Evolutionary conservation across 2,888 invertebrate genomes (phyloP), one percentile per base, ranked within the genome.

Genomic region (Caenorhabditis macrosperma): DNA sequence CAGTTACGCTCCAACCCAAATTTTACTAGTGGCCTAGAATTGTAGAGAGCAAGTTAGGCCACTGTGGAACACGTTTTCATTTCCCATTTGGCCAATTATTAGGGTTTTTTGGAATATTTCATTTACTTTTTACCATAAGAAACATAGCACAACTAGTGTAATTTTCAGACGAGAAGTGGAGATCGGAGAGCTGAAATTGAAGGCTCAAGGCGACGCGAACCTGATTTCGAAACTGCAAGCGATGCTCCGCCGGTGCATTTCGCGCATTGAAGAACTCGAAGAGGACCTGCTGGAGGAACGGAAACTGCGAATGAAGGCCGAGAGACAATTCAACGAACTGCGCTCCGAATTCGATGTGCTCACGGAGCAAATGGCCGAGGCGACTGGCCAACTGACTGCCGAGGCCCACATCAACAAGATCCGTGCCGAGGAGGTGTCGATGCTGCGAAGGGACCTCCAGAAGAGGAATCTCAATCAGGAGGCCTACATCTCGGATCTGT

Each of bases 391-490:
- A 91, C 97, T 98, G 88, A 95, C 96, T 61, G 97, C 97, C 88
- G 97, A 97, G 63, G 79, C 85, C 24, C 88, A 88, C 67, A 69
- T 88, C 50, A 88, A 88, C 68, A 87, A 86, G 57, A 54, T 83
- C 17, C 80, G 86, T n/a, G 85, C 86, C 20, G 84, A 86, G 35
- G 88, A 88, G 74, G 94, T 99, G 90, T 94, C 96, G 93, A 97
- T 97, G 92, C 94, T 99, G 90, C 95, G 98, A 90, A 95, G 96
- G 88, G 99, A 99, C 93, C 94, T 99, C 90, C 98, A 99, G 92
- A 98, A 98, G 92, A 94, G 95, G 91, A 96, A 96, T 93, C 95
- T 98, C 92, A 97, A 97, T 93, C 97, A 97, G 92, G 99, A 99
- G 93, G 94, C 95, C 80, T 95, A 96, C 89, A 94, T 97, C 91